phyloP scores from a whole-genome alignment of 2,113 vertebrate species.

The Psittacula cyanocephala region DNA sequence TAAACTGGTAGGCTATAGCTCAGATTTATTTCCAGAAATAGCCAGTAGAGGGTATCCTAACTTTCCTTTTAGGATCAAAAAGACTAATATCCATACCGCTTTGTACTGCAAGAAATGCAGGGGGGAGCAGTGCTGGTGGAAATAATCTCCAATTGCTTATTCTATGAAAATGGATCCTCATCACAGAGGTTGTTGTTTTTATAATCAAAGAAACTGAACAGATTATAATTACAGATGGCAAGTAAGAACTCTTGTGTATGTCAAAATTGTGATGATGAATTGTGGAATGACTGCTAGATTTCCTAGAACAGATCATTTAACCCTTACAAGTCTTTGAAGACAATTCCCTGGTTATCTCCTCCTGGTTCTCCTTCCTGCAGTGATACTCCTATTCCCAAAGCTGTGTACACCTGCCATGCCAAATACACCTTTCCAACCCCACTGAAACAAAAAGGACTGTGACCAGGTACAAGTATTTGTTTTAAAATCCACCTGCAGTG shows the following conservation, averaged over 20 bases:
- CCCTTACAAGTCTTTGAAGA: neutral
- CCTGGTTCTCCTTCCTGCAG: neutral
- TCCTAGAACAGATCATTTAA: neutral
- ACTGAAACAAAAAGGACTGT: neutral
- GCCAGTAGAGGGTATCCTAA: constrained; percentile 46
- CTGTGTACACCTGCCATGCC: neutral
- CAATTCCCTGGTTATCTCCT: neutral
- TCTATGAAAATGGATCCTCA: neutral
- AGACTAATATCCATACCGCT: neutral
- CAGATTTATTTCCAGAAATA: constrained; percentile 6
- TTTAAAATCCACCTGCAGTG: neutral
- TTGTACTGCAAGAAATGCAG: neutral
- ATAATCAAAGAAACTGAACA: neutral
- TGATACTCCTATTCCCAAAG: neutral
- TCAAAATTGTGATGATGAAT: neutral
- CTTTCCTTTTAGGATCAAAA: neutral
- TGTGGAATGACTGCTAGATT: neutral
- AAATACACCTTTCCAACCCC: neutral
- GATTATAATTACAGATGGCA: constrained; percentile 5
- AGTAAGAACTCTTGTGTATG: neutral
- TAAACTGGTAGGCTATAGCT: neutral
- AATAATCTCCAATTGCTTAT: neutral
- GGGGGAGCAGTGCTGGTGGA: neutral
- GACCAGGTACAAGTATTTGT: neutral
- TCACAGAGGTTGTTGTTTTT: neutral